These are phyloP conservation scores for Panulirus ornatus DNA, from an alignment of 1,140 invertebrate species.

Conservation along the genomic window DNA sequence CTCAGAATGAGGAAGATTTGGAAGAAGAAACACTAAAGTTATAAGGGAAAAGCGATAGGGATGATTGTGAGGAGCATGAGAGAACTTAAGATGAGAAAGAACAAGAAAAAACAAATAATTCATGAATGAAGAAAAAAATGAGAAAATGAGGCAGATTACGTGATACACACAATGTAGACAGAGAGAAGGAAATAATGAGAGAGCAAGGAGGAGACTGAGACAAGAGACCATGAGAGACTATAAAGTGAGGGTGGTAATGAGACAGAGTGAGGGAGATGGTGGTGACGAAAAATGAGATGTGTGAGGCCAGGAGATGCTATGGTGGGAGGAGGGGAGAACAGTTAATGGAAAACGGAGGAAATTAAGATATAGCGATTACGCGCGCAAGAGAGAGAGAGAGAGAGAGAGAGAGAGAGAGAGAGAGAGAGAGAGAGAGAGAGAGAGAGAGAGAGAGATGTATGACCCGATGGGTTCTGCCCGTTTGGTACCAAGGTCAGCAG, in stretches of 20 bases:
- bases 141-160: too few species aligned
- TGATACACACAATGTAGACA: neutral
- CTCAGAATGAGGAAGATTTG: too few species aligned
- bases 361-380: too few species aligned
- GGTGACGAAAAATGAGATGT: too few species aligned
- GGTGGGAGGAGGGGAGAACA: neutral
- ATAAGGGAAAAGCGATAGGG: too few species aligned
- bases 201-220: neutral
- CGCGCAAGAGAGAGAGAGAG: neutral
- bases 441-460: constrained; percentile 17
- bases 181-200: neutral
- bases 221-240: neutral
- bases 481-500: too few species aligned
- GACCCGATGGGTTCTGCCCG: too few species aligned
- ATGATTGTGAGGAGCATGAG: neutral
- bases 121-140: neutral
- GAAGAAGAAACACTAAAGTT: too few species aligned
- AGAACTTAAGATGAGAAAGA: neutral
- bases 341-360: neutral
- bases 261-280: neutral
- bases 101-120: too few species aligned
- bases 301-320: too few species aligned
- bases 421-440: constrained; percentile 30
- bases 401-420: neutral
- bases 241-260: neutral